Conservation (phyloP, 2,888 invertebrate genomes). For the Icerya purchasi region DNA sequence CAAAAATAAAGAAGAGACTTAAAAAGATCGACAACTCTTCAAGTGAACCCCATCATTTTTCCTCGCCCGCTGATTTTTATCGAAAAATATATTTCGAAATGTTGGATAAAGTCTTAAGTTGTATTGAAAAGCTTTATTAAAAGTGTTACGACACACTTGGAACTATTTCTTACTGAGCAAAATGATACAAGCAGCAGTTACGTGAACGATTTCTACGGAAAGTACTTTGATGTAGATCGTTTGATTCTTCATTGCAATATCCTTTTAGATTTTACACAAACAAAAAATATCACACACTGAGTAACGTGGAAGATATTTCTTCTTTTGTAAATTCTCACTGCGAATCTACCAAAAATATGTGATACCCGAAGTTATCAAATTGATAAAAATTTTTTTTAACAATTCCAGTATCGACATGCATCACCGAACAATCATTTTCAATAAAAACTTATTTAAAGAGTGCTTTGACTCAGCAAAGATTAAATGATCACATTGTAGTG, state of each 20-base stretch:
- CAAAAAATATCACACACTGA: not conserved
- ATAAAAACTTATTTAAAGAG: not conserved
- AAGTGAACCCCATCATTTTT: not conserved
- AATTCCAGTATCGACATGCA: not conserved
- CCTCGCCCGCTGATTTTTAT: not conserved
- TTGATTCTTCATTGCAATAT: not conserved
- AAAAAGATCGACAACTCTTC: not conserved
- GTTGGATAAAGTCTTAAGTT: not conserved
- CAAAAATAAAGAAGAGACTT: not conserved
- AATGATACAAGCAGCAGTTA: not conserved
- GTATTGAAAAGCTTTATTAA: not conserved
- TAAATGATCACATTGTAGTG: not conserved
- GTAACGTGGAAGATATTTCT: not conserved
- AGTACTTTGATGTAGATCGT: not conserved
- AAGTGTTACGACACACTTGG: not conserved
- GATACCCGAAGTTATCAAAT: not conserved
- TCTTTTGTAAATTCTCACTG: too few relatives aligned
- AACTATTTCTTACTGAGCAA: not conserved
- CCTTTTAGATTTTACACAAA: not conserved
- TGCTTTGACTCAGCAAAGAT: not conserved
- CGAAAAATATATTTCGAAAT: not conserved
- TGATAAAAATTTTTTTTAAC: not conserved
- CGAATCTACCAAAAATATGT: not conserved
- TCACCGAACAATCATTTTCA: not conserved
- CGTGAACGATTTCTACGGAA: not conserved